A percentile compares a stretch with the other conserved stretches of the same genome.
These are phyloP conservation scores for Yponomeuta cagnagella DNA, from an alignment of 2,888 invertebrate species.

Conservation along the genomic window DNA sequence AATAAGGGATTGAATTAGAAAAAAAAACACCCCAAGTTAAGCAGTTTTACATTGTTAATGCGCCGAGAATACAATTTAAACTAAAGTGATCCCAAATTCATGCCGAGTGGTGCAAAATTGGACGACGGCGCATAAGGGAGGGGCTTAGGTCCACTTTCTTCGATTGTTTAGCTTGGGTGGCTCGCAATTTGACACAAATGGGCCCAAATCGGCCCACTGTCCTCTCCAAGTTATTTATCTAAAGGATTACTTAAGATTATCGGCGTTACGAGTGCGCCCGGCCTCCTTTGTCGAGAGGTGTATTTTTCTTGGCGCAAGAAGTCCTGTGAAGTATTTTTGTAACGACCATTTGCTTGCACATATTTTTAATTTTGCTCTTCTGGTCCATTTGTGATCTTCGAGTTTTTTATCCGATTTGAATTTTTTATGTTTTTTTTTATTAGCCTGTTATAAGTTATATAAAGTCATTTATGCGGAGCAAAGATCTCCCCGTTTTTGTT, in stretches of 20 bases:
- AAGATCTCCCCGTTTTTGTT: too few species aligned
- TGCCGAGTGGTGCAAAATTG: slow-evolving; percentile 36
- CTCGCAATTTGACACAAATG: slow-evolving; percentile 28
- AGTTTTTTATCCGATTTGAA: too few species aligned
- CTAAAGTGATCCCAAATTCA: slow-evolving; percentile 14
- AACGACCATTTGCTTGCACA: too few species aligned
- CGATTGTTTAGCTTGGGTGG: slow-evolving; percentile 41
- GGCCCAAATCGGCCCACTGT: slow-evolving; percentile 34
- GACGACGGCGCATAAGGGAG: slow-evolving; percentile 20
- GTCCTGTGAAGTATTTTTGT: not conserved
- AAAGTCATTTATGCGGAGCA: too few species aligned
- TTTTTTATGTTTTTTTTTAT: too few species aligned
- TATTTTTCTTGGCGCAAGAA: not conserved
- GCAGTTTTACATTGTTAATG: not conserved
- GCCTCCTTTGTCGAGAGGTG: slow-evolving; percentile 27
- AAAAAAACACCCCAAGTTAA: slow-evolving; percentile 30
- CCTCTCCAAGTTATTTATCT: slow-evolving; percentile 53
- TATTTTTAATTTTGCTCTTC: too few species aligned
- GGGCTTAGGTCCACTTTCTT: slow-evolving; percentile 1
- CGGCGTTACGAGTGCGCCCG: slow-evolving; percentile 35
- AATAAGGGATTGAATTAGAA: slow-evolving; percentile 21
- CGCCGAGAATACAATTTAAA: slow-evolving; percentile 15
- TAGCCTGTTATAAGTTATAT: too few species aligned
- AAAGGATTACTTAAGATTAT: slow-evolving; percentile 62
- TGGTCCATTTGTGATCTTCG: too few species aligned